Evolutionary conservation across 1,140 invertebrate genomes (phyloP).

Genomic region (Solen grandis): DNA sequence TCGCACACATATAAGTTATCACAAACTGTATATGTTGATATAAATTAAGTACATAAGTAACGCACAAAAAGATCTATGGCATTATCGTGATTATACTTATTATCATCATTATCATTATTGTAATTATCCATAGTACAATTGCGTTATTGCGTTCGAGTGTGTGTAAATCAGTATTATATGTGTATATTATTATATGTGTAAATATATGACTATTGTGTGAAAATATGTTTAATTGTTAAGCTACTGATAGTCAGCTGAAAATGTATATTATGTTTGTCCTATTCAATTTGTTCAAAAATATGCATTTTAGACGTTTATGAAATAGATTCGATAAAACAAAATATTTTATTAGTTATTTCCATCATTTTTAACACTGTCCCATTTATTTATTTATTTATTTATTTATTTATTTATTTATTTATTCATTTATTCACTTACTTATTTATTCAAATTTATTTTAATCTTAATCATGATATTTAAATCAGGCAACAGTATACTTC

Average conservation of each 20-base stretch:
- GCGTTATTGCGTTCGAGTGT: background rate
- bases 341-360: too few species aligned
- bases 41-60: too few species aligned
- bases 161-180: background rate
- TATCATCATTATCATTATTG: background rate
- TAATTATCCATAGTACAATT: background rate
- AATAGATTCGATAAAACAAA: background rate
- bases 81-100: background rate
- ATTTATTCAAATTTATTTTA: too few species aligned
- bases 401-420: too few species aligned
- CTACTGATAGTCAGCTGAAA: constrained; percentile 1
- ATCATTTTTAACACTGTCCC: too few species aligned
- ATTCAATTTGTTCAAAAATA: constrained; percentile 4
- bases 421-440: too few species aligned
- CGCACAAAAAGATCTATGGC: too few species aligned
- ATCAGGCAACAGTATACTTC: too few species aligned
- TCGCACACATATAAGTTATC: too few species aligned
- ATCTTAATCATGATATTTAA: too few species aligned
- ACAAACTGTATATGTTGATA: too few species aligned
- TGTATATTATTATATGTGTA: background rate
- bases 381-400: too few species aligned
- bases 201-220: background rate
- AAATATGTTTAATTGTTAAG: background rate
- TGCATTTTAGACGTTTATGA: background rate
- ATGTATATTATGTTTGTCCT: constrained; percentile 3